These are phyloP conservation scores for Dolichoris vasculosae DNA, from an alignment of 1,140 invertebrate species.

Conservation along the genomic window DNA sequence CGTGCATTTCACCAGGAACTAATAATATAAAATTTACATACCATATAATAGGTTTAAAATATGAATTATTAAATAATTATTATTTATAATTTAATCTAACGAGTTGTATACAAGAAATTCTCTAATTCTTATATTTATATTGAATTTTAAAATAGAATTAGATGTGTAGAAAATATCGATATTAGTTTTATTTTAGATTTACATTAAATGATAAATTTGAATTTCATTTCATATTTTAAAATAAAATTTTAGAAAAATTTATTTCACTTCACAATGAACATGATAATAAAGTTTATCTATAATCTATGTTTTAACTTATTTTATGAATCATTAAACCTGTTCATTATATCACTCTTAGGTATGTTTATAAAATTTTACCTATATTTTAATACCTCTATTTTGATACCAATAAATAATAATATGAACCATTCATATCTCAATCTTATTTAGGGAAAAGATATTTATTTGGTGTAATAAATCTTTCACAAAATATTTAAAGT, in stretches of 20 bases:
- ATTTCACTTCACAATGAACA: background rate
- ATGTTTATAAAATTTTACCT: no score
- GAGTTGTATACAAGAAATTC: background rate
- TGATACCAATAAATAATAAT: background rate
- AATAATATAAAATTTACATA: background rate
- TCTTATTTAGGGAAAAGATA: background rate
- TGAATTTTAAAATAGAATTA: no score
- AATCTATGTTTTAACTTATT: background rate
- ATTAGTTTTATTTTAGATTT: background rate
- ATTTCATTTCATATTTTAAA: background rate
- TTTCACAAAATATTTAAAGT: background rate
- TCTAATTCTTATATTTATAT: no score
- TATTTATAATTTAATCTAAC: background rate
- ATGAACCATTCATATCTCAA: background rate
- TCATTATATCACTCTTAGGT: no score
- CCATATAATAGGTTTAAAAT: background rate
- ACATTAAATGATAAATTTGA: background rate
- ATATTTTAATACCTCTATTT: no score
- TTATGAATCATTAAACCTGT: no score
- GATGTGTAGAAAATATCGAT: no score
- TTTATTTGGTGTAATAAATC: background rate
- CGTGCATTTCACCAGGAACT: background rate
- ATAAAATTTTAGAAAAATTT: background rate
- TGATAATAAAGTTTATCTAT: background rate
- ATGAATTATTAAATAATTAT: background rate